Conservation (phyloP, 2,888 invertebrate genomes). For the Scrobipalpa costella region DNA sequence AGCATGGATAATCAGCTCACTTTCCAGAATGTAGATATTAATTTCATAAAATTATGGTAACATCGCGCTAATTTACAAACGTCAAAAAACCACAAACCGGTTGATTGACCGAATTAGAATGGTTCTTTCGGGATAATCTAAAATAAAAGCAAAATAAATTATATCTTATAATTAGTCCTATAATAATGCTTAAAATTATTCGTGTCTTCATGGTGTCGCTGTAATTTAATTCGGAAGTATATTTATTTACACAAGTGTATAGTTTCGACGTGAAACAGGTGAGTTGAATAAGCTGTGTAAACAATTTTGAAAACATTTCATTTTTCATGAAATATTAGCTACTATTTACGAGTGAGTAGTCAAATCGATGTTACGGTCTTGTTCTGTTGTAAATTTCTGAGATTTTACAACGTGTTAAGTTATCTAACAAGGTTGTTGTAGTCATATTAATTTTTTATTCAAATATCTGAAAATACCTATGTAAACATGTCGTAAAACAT, state of each 20-base stretch:
- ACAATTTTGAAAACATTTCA: conserved; percentile 25
- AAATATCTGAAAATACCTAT: too few species aligned
- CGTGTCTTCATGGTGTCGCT: not conserved
- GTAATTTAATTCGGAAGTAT: not conserved
- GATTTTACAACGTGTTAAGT: too few species aligned
- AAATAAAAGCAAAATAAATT: not conserved
- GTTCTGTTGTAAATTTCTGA: too few species aligned
- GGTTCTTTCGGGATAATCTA: too few species aligned
- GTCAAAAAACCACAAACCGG: not conserved
- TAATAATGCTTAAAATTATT: too few species aligned
- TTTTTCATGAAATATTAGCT: conserved; percentile 27
- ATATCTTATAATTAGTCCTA: not conserved
- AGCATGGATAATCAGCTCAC: too few species aligned
- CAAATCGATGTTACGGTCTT: too few species aligned
- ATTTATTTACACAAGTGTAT: not conserved
- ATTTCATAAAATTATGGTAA: not conserved
- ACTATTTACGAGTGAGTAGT: conserved; percentile 7
- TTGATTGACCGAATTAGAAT: not conserved
- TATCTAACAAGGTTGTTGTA: too few species aligned
- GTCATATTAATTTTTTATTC: too few species aligned
- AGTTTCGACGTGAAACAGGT: not conserved
- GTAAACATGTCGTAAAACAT: too few species aligned
- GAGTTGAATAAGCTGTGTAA: conserved; percentile 8
- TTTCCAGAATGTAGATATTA: too few species aligned
- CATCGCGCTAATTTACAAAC: too few species aligned